phyloP scores from a whole-genome alignment of 2,888 invertebrate genomes.

The Odiellus spinosus region DNA sequence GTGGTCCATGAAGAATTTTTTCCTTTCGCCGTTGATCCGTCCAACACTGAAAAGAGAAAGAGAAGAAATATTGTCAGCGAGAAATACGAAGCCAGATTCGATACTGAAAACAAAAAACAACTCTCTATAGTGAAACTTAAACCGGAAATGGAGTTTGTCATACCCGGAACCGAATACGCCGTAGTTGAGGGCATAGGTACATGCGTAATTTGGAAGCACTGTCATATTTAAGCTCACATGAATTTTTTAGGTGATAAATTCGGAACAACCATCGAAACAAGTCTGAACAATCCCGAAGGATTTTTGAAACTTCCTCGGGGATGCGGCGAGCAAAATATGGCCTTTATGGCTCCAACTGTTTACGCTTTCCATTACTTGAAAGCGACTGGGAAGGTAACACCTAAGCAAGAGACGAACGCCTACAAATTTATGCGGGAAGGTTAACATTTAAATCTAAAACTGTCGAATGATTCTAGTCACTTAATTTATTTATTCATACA shows the following conservation, averaged over 20 bases:
- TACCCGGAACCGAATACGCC: conserved; percentile 18
- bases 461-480: too few species aligned
- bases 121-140: conserved; percentile 12
- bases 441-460: background rate
- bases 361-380: conserved; percentile 18
- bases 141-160: conserved; percentile 1
- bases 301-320: conserved; percentile 18
- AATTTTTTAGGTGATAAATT: conserved; percentile 7
- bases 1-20: conserved; percentile 11
- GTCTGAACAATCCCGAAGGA: conserved; percentile 14
- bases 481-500: too few species aligned
- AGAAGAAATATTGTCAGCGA: conserved; percentile 11
- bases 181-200: conserved; percentile 16
- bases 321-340: conserved; percentile 21
- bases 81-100: conserved; percentile 9
- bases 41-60: conserved; percentile 15
- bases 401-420: conserved; percentile 13
- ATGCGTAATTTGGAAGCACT: too few species aligned
- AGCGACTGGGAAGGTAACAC: conserved; percentile 12
- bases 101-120: conserved; percentile 14
- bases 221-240: too few species aligned
- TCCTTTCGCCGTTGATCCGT: conserved; percentile 18
- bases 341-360: conserved; percentile 19
- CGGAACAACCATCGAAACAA: conserved; percentile 16
- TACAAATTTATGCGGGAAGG: conserved; percentile 14